Evolutionary conservation across 2,888 invertebrate species (phyloP).

Genomic region (Carterocephalus palaemon): DNA sequence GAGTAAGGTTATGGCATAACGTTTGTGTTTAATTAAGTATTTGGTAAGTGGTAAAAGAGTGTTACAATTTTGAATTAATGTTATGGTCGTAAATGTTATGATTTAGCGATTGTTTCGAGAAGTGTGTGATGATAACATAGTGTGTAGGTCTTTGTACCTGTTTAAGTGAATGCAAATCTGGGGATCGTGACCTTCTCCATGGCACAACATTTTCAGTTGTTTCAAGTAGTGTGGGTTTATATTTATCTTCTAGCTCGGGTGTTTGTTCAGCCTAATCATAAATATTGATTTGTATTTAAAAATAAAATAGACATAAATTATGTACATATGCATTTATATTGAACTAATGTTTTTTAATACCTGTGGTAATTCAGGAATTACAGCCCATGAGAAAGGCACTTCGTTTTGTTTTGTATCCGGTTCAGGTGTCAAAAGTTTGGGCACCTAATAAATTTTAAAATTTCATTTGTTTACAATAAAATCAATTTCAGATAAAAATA

Average conservation of each 20-base stretch:
- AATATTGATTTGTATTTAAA: slow-evolving; percentile 26
- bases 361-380: slow-evolving; percentile 73
- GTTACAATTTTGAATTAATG: slow-evolving; percentile 11
- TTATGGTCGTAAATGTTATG: neutral
- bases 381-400: slow-evolving; percentile 68
- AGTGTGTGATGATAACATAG: no score
- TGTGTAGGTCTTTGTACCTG: slow-evolving; percentile 18
- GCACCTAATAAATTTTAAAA: slow-evolving; percentile 47
- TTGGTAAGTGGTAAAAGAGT: slow-evolving; percentile 13
- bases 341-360: slow-evolving; percentile 39
- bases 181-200: slow-evolving; percentile 65
- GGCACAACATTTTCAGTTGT: slow-evolving; percentile 51
- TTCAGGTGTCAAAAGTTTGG: slow-evolving; percentile 49
- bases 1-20: no score
- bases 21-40: slow-evolving; percentile 7
- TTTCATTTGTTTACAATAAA: slow-evolving; percentile 20
- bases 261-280: slow-evolving; percentile 66
- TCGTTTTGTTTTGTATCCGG: slow-evolving; percentile 50
- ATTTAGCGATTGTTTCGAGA: no score
- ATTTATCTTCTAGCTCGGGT: slow-evolving; percentile 66
- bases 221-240: slow-evolving; percentile 64
- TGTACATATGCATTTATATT: neutral
- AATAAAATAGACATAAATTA: slow-evolving; percentile 13
- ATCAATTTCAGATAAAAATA: no score
- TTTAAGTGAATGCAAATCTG: slow-evolving; percentile 52